Conservation (phyloP, 2,113 vertebrate genomes). For the Triplophysa siluroides region DNA sequence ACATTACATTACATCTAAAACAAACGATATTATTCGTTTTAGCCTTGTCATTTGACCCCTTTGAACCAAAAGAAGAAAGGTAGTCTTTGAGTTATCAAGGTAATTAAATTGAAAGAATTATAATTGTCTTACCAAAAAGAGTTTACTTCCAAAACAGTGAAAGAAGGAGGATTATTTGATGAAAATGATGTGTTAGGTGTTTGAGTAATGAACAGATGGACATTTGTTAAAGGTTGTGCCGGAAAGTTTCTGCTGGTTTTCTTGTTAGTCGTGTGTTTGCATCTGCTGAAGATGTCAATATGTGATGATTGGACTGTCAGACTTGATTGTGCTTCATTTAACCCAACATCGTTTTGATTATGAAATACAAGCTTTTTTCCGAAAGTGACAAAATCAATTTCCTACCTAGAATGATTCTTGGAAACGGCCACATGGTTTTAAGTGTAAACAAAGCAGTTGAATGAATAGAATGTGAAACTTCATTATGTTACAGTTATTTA, state of each 20-base stretch:
- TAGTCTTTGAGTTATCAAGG: too few relatives aligned
- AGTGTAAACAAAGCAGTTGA: background rate
- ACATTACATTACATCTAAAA: too few relatives aligned
- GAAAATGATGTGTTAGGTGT: background rate
- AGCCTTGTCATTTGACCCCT: too few relatives aligned
- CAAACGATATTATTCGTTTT: too few relatives aligned
- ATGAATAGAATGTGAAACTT: background rate
- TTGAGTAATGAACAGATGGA: background rate
- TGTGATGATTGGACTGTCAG: conserved; percentile 19
- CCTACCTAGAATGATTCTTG: conserved; percentile 1
- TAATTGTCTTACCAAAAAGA: too few relatives aligned
- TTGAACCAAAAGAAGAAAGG: too few relatives aligned
- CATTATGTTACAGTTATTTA: conserved; percentile 1
- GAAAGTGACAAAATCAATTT: conserved; percentile 28
- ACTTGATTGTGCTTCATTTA: conserved; percentile 34
- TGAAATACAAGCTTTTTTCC: conserved; percentile 30
- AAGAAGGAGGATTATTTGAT: background rate
- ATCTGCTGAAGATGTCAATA: conserved; percentile 24
- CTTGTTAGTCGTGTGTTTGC: background rate
- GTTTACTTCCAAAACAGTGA: too few relatives aligned
- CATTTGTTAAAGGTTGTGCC: background rate
- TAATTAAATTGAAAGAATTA: too few relatives aligned
- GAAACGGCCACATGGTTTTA: conserved; percentile 1
- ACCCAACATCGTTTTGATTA: conserved; percentile 26
- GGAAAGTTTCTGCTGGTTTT: background rate